Evolutionary conservation across 92 coral and sea anemone species (phyloP).

Genomic region (Epizoanthus illoricatus): DNA sequence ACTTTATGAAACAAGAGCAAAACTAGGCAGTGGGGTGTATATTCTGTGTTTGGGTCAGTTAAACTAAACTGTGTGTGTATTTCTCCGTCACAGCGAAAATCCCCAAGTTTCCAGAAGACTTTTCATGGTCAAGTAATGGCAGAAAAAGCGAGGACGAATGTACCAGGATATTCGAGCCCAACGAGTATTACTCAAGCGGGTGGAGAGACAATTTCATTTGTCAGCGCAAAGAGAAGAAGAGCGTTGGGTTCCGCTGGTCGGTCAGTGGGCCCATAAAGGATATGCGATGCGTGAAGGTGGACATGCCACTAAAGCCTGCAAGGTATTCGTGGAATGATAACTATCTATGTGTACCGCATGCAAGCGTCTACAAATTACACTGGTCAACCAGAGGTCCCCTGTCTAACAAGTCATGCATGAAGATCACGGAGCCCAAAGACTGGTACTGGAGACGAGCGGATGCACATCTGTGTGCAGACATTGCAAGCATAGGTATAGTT

Average conservation of each 20-base stretch:
- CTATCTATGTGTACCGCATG: constrained; percentile 73
- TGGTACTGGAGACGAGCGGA: constrained; percentile 56
- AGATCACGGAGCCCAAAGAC: constrained; percentile 75
- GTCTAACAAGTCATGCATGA: constrained; percentile 53
- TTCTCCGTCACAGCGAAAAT: constrained; percentile 9
- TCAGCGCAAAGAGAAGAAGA: constrained; percentile 64
- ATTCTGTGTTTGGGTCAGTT: neutral
- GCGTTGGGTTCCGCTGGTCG: constrained; percentile 61
- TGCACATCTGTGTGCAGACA: constrained; percentile 71
- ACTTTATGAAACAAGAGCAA: too few species aligned
- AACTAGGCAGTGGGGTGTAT: too few species aligned
- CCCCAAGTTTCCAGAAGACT: constrained; percentile 54
- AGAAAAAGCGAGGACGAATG: constrained; percentile 44
- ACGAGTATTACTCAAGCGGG: constrained; percentile 32
- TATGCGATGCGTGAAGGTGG: constrained; percentile 48
- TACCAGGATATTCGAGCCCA: constrained; percentile 62
- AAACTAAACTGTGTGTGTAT: neutral
- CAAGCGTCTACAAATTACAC: constrained; percentile 63
- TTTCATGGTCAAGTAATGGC: constrained; percentile 38
- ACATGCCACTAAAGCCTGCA: constrained; percentile 45
- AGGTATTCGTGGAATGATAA: constrained; percentile 59
- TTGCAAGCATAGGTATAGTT: constrained; percentile 64
- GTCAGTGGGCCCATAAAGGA: constrained; percentile 44
- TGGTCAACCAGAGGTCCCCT: constrained; percentile 66
- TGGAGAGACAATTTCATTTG: constrained; percentile 71